Evolutionary conservation across 2,113 vertebrate species (phyloP).

Genomic region (Columbina picui): DNA sequence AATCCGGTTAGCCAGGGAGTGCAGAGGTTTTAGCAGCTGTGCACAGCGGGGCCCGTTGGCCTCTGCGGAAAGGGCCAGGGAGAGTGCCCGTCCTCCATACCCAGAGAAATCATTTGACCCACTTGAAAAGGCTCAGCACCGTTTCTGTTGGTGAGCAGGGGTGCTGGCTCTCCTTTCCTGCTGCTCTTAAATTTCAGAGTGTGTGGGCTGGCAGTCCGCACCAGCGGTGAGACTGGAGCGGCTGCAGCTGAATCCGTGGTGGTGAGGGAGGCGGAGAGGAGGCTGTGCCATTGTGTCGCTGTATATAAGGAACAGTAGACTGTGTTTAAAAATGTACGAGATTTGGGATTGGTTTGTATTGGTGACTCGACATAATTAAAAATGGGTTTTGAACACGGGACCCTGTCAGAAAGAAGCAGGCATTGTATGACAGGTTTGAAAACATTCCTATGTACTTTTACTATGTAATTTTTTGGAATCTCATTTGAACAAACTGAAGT

Average conservation of each 20-base stretch:
- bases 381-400: background rate
- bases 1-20: background rate
- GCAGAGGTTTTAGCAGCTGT: background rate
- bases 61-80: background rate
- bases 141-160: background rate
- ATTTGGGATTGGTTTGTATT: background rate
- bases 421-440: background rate
- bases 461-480: background rate
- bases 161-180: background rate
- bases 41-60: accelerated
- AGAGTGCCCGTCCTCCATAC: background rate
- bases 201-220: background rate
- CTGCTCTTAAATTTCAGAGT: background rate
- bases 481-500: background rate
- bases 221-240: accelerated
- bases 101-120: background rate
- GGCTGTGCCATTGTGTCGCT: accelerated
- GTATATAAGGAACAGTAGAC: background rate
- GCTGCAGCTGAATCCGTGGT: background rate
- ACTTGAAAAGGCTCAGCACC: background rate
- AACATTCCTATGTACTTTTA: background rate
- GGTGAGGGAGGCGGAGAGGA: background rate
- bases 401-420: background rate
- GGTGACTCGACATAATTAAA: background rate
- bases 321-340: background rate